These are phyloP conservation scores for Turnix velox DNA, from an alignment of 2,113 vertebrate genomes.

Conservation along the genomic window DNA sequence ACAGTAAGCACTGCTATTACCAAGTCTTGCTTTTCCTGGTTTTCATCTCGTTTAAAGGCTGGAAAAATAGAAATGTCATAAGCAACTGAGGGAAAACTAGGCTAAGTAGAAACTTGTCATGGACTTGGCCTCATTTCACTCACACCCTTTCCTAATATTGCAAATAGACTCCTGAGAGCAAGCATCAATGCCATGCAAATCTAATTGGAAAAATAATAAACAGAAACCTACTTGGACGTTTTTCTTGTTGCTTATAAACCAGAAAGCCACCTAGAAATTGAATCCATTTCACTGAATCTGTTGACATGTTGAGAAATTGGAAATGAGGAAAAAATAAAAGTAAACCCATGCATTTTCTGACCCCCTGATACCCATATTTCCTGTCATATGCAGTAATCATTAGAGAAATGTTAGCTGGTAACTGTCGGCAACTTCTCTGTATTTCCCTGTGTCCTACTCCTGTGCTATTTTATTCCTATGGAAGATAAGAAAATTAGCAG, in stretches of 20 bases:
- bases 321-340: not conserved
- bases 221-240: conserved; percentile 36
- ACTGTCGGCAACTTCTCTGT: not conserved
- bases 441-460: not conserved
- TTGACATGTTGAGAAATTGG: conserved; percentile 24
- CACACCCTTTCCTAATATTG: conserved; percentile 48
- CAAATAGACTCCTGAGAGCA: conserved; percentile 42
- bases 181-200: conserved; percentile 61
- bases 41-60: conserved; percentile 47
- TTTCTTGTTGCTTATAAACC: conserved; percentile 43
- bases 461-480: conserved; percentile 37
- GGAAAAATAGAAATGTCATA: conserved; percentile 61
- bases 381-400: not conserved
- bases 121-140: conserved; percentile 45
- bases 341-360: not conserved
- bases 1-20: conserved; percentile 36
- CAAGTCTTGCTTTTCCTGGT: conserved; percentile 65
- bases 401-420: not conserved
- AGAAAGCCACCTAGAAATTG: conserved; percentile 51
- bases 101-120: conserved; percentile 38
- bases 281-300: conserved; percentile 39
- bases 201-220: conserved; percentile 68
- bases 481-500: conserved; percentile 51
- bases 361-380: not conserved
- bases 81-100: conserved; percentile 52